These are phyloP conservation scores for Phyllotreta striolata DNA, from an alignment of 2,888 invertebrate species.

Conservation along the genomic window DNA sequence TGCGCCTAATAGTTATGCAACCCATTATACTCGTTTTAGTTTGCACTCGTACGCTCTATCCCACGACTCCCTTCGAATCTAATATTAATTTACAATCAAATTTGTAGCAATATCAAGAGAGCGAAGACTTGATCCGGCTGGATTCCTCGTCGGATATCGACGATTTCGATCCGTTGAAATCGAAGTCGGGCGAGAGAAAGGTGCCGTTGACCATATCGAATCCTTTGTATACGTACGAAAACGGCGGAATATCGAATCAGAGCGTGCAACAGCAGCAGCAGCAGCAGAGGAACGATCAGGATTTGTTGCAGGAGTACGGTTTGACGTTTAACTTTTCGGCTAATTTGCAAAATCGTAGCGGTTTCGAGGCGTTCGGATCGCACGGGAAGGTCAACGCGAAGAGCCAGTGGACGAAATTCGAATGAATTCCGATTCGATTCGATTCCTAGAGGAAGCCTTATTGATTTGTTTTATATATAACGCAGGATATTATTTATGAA, in stretches of 20 bases:
- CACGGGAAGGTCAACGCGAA: slow-evolving; percentile 62
- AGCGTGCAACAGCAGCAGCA: slow-evolving; percentile 26
- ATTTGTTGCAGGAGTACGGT: slow-evolving; percentile 77
- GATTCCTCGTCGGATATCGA: slow-evolving; percentile 72
- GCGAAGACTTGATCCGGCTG: slow-evolving; percentile 71
- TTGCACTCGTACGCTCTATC: slow-evolving; percentile 1
- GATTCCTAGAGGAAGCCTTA: slow-evolving; percentile 38
- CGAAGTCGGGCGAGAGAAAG: slow-evolving; percentile 50
- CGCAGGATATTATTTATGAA: too few species aligned
- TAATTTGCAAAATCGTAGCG: slow-evolving; percentile 43
- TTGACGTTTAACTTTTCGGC: slow-evolving; percentile 67
- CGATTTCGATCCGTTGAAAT: slow-evolving; percentile 73
- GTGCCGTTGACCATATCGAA: slow-evolving; percentile 64
- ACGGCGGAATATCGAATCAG: slow-evolving; percentile 61
- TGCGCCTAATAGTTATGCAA: too few species aligned
- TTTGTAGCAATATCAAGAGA: slow-evolving; percentile 59
- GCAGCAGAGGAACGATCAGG: slow-evolving; percentile 65
- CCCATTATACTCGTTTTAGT: neutral
- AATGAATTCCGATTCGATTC: slow-evolving; percentile 53
- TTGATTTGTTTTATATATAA: slow-evolving; percentile 21
- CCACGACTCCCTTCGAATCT: neutral
- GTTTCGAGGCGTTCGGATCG: slow-evolving; percentile 55
- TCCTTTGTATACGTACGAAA: slow-evolving; percentile 63
- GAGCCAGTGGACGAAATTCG: slow-evolving; percentile 69
- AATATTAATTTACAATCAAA: slow-evolving; percentile 11